A percentile compares a stretch with the other conserved stretches of the same genome.
These are phyloP conservation scores for Ellobius talpinus DNA, from an alignment of 2,113 vertebrate species.

Conservation along the genomic window DNA sequence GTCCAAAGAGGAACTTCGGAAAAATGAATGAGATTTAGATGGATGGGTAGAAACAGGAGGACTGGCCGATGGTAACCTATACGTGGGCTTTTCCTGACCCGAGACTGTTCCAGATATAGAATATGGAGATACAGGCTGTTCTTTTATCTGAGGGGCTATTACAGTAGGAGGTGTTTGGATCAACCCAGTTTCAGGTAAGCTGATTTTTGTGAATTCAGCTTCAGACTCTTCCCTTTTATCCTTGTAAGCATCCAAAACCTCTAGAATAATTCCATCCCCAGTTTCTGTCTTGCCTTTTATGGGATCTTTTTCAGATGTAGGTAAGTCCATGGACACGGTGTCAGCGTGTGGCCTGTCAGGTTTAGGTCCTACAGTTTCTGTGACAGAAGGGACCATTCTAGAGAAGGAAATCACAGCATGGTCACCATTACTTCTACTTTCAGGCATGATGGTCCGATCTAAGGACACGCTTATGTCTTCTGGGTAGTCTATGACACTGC, in stretches of 20 bases:
- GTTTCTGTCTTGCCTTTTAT: conserved; percentile 73
- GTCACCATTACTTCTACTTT: conserved; percentile 79
- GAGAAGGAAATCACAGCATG: conserved; percentile 88
- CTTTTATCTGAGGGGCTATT: conserved; percentile 64
- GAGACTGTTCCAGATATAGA: conserved; percentile 85
- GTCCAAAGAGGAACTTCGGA: conserved; percentile 89
- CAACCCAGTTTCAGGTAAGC: conserved; percentile 67
- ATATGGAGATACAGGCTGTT: conserved; percentile 78
- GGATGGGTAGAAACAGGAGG: conserved; percentile 85
- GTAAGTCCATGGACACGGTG: conserved; percentile 63
- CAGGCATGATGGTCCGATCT: not conserved
- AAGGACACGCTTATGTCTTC: conserved; percentile 81
- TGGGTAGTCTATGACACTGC: conserved; percentile 81
- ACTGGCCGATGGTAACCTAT: conserved; percentile 74
- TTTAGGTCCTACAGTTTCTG: conserved; percentile 63
- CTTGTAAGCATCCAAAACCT: conserved; percentile 82
- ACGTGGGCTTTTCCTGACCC: conserved; percentile 76
- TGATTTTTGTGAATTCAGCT: conserved; percentile 67
- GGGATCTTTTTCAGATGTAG: conserved; percentile 77
- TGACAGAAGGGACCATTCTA: conserved; percentile 81
- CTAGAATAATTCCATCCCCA: conserved; percentile 77
- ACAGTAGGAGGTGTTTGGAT: conserved; percentile 64
- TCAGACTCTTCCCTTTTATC: conserved; percentile 80
- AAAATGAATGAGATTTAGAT: conserved; percentile 88
- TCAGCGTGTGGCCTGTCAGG: conserved; percentile 64